Conservation (phyloP, 1,140 invertebrate genomes). For the Bombus consobrinus region DNA sequence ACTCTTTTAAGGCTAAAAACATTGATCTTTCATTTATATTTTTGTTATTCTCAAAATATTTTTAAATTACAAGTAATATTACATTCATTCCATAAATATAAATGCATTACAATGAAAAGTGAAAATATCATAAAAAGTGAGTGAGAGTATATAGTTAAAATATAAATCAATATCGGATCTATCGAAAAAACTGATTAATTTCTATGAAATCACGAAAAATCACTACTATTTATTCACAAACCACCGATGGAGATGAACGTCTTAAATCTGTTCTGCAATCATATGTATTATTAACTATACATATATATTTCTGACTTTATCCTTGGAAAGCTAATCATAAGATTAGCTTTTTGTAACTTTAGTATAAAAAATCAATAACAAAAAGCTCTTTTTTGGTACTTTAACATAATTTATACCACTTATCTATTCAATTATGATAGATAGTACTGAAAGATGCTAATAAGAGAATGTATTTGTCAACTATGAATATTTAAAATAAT, state of each 20-base stretch:
- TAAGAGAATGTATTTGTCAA: background rate
- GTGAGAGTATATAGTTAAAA: background rate
- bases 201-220: constrained; percentile 31
- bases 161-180: background rate
- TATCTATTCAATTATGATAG: background rate
- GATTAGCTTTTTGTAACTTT: background rate
- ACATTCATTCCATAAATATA: constrained; percentile 25
- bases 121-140: background rate
- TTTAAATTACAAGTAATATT: constrained; percentile 21
- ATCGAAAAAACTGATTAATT: background rate
- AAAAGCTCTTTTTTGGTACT: background rate
- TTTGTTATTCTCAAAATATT: constrained; percentile 15
- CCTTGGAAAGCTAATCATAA: background rate
- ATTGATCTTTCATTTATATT: constrained; percentile 15
- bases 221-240: background rate
- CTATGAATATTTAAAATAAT: constrained; percentile 22
- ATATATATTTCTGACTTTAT: background rate
- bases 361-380: background rate
- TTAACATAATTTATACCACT: background rate
- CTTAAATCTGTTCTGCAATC: constrained; percentile 9
- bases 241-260: background rate
- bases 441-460: background rate
- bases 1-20: background rate
- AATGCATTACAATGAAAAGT: constrained; percentile 31
- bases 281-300: background rate